phyloP scores from a whole-genome alignment of 2,888 invertebrate species.

The Sclerodermus sp. region DNA sequence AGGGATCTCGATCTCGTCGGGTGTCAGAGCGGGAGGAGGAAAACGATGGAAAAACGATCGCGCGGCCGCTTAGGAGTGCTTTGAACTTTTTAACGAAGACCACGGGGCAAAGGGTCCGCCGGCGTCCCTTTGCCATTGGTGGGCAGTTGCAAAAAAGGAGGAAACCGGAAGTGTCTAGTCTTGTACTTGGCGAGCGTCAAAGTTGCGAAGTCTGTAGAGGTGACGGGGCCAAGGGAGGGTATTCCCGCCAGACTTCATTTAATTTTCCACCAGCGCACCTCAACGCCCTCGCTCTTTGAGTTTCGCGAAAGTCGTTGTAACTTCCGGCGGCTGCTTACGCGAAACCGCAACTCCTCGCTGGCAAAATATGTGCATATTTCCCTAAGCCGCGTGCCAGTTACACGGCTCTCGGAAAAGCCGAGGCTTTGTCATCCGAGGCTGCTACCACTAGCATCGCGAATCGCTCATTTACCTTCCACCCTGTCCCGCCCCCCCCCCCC shows the following conservation, averaged over 20 bases:
- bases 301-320: background rate
- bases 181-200: background rate
- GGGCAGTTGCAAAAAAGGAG: no score
- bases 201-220: background rate
- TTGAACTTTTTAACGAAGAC: constrained; percentile 16
- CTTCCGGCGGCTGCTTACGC: background rate
- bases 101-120: no score
- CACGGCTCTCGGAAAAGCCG: no score
- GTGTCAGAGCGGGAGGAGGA: no score
- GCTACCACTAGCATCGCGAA: no score
- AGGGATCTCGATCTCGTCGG: no score
- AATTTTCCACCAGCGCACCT: background rate
- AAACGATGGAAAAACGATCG: no score
- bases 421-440: no score
- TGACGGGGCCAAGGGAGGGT: background rate
- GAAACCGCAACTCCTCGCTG: background rate
- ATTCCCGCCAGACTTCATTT: background rate
- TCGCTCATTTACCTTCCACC: no score
- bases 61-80: constrained; percentile 13
- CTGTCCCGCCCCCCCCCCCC: no score
- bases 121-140: no score
- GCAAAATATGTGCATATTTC: background rate
- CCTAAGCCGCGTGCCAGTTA: no score
- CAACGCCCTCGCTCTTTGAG: background rate
- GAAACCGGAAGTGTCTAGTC: background rate